Evolutionary conservation across 2,113 vertebrate species (phyloP).

Genomic region (Synchiropus splendidus): DNA sequence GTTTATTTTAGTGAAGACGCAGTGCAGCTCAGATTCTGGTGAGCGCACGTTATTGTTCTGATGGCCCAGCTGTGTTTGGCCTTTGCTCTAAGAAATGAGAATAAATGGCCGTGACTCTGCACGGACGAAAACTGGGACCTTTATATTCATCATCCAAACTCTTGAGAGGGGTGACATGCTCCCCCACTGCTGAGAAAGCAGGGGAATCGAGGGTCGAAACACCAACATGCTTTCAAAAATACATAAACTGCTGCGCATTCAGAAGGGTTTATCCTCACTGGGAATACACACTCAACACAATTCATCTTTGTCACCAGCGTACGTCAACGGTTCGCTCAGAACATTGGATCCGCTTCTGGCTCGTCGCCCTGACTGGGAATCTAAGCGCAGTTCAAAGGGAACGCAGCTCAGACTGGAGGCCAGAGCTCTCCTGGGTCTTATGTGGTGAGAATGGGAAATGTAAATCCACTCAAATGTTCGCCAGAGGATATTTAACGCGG

Average conservation of each 20-base stretch:
- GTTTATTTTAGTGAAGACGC: too few relatives aligned
- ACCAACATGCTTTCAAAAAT: conserved; percentile 1
- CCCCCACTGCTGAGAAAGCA: not conserved
- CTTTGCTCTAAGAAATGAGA: too few relatives aligned
- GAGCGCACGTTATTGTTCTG: too few relatives aligned
- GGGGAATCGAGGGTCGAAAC: conserved; percentile 22
- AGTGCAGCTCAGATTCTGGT: too few relatives aligned
- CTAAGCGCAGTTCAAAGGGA: conserved; percentile 45
- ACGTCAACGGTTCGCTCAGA: conserved; percentile 30
- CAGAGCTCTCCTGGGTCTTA: conserved; percentile 10
- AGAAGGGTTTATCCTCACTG: conserved; percentile 17
- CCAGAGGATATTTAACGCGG: conserved; percentile 27
- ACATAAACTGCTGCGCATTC: not conserved
- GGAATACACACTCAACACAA: conserved; percentile 18
- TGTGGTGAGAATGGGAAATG: conserved; percentile 27
- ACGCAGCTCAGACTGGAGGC: conserved; percentile 15
- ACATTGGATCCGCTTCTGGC: conserved; percentile 25
- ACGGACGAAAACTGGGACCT: too few relatives aligned
- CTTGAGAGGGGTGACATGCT: not conserved
- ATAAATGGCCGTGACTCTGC: too few relatives aligned
- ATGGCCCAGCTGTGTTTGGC: too few relatives aligned
- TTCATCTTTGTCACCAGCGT: conserved; percentile 44
- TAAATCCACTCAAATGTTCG: conserved; percentile 42
- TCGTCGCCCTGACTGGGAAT: conserved; percentile 12
- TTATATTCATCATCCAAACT: too few relatives aligned